Base-by-base conservation (phyloP, 2,113 vertebrate genomes). In the Prietella phreatophila region DNA sequence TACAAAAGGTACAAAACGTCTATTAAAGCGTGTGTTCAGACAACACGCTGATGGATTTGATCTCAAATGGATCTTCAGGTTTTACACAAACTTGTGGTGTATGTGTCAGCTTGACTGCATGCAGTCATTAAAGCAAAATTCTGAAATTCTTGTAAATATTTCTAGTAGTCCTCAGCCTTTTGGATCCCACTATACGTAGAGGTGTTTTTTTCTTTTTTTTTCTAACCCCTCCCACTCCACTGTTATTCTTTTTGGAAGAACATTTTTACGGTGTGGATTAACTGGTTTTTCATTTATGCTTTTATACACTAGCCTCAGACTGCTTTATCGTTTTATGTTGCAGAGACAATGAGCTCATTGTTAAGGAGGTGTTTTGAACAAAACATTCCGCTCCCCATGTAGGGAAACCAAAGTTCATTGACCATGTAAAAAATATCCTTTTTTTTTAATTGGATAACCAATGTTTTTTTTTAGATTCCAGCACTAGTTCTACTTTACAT, bases 401-500 rank as follows among this genome's bases (percentile, higher is more conserved):
- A n/a, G n/a, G n/a, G n/a, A 61, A 55, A 84, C 47, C 63, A 84
- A 69, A 84, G 82, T 53, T 67, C 11, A 25, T 6, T 56, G 65
- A 73, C 17, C 13, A 33, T 84, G 60, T 56, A 6, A 58, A 55
- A 30, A 17, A 63, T 27, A 19, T 67, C 17, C 9, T 42, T 79
- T 79, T 79, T n/a, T 80, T 78, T 78, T 27, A n/a, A 36, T 36
- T 58, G 55, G 55, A 36, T 79, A 36, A 58, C 55, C 1, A 30
- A 10, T 47, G 8, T 39, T 58, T 75, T 53, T 53, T 84, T 55
- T 39, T 33, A 8, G 1, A 36, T 6, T 22, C 10, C 50, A 67
- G n/a, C 47, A 71, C 27, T 30, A n/a, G 33, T 78, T 78, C 7
- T 78, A 85, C 56, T 50, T 42, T 3, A 33, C 3, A 33, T 55